phyloP scores from a whole-genome alignment of 2,797 vertebrate genomes.

The Sylvia borin region DNA sequence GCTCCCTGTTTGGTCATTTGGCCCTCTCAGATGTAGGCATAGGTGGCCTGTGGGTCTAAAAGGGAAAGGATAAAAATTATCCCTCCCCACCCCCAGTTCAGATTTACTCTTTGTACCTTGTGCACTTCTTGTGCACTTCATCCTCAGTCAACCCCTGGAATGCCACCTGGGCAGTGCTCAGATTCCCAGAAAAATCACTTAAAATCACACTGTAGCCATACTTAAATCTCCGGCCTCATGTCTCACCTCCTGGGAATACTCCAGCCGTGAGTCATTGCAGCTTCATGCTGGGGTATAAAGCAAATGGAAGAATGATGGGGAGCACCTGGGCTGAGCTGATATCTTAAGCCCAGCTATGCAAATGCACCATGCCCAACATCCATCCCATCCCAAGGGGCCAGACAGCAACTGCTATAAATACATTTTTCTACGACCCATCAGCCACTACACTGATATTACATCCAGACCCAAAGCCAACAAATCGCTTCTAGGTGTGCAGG shows the following conservation, averaged over 20 bases:
- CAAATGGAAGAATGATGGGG: slow-evolving; percentile 67
- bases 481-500: neutral
- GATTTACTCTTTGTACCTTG: neutral
- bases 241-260: neutral
- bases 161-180: neutral
- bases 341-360: neutral
- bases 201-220: neutral
- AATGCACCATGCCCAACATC: neutral
- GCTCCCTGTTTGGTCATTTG: neutral
- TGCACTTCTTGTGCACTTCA: neutral
- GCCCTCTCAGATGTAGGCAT: neutral
- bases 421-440: neutral
- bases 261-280: fast-evolving
- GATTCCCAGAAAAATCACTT: neutral
- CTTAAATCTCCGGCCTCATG: neutral
- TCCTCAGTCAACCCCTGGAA: neutral
- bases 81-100: neutral
- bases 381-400: neutral
- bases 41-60: neutral
- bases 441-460: neutral
- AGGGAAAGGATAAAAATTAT: neutral
- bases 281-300: neutral
- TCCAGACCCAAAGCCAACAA: neutral
- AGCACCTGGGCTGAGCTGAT: neutral
- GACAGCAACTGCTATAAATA: neutral